phyloP scores from a whole-genome alignment of 2,797 vertebrate genomes.

The Galagoides demidoff region DNA sequence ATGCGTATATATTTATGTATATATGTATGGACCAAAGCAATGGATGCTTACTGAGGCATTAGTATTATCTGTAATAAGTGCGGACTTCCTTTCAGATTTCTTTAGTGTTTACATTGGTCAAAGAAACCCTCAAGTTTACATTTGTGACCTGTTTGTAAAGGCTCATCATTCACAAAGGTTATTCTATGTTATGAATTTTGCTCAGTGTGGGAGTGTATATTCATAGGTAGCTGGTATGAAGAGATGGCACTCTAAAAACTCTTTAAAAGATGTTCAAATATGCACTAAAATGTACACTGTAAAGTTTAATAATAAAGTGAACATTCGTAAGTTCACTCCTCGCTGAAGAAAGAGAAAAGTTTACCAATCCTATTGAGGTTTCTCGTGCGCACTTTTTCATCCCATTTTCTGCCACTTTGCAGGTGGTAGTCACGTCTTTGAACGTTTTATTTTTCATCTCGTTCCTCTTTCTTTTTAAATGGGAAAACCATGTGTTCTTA shows the following conservation, averaged over 20 bases:
- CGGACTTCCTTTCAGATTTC: not conserved
- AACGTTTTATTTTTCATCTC: not conserved
- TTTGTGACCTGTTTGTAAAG: not conserved
- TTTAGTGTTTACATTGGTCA: not conserved
- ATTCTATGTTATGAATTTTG: slow-evolving; percentile 14
- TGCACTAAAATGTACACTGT: not conserved
- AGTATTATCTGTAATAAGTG: not conserved
- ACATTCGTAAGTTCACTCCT: not conserved
- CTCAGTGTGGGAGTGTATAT: slow-evolving; percentile 12
- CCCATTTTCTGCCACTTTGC: not conserved
- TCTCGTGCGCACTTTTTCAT: not conserved
- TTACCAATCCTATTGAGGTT: not conserved
- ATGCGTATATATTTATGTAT: too few species aligned
- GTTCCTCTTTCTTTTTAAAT: slow-evolving; percentile 14
- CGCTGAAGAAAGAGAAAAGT: not conserved
- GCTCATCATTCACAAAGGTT: not conserved
- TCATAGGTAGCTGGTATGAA: not conserved
- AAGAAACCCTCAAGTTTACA: not conserved
- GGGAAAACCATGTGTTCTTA: not conserved
- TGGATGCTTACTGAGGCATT: not conserved
- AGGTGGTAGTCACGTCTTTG: not conserved
- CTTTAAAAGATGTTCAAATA: not conserved
- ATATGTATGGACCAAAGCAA: not conserved
- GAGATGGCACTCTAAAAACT: not conserved
- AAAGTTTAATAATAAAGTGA: not conserved